phyloP scores from a whole-genome alignment of 2,113 vertebrate species.

The Uria lomvia region DNA sequence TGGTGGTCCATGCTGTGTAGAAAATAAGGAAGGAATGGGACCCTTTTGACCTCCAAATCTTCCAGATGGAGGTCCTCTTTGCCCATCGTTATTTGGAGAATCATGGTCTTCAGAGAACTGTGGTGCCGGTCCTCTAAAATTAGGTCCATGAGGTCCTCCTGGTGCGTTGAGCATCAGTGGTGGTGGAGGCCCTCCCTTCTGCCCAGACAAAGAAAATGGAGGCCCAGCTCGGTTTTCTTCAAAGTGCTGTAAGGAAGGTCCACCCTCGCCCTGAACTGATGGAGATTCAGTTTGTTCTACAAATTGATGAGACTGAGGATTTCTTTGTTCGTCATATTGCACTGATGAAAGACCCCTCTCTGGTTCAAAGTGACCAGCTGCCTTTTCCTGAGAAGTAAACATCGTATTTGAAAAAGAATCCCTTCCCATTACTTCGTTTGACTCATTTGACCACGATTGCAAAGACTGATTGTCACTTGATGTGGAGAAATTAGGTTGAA shows the following conservation, averaged over 20 bases:
- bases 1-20: conserved; percentile 80
- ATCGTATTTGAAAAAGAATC: conserved; percentile 48
- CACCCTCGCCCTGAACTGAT: conserved; percentile 40
- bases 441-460: conserved; percentile 48
- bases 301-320: conserved; percentile 45
- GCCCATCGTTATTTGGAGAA: conserved; percentile 74
- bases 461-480: conserved; percentile 63
- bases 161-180: conserved; percentile 77
- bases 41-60: conserved; percentile 82
- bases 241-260: conserved; percentile 57
- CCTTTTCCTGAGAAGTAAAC: conserved; percentile 64
- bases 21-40: conserved; percentile 82
- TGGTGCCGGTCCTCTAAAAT: conserved; percentile 77
- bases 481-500: conserved; percentile 64
- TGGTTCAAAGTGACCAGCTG: conserved; percentile 39
- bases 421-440: conserved; percentile 42
- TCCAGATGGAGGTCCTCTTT: conserved; percentile 73
- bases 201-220: conserved; percentile 14
- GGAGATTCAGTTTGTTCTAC: conserved; percentile 39
- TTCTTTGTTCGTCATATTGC: conserved; percentile 62
- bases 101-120: conserved; percentile 70
- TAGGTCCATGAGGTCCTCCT: conserved; percentile 71
- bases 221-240: conserved; percentile 45
- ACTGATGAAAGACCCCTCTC: conserved; percentile 38
- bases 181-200: conserved; percentile 70